These are phyloP conservation scores for Ceratotherium simum DNA, from an alignment of 2,113 vertebrate genomes.

Conservation along the genomic window DNA sequence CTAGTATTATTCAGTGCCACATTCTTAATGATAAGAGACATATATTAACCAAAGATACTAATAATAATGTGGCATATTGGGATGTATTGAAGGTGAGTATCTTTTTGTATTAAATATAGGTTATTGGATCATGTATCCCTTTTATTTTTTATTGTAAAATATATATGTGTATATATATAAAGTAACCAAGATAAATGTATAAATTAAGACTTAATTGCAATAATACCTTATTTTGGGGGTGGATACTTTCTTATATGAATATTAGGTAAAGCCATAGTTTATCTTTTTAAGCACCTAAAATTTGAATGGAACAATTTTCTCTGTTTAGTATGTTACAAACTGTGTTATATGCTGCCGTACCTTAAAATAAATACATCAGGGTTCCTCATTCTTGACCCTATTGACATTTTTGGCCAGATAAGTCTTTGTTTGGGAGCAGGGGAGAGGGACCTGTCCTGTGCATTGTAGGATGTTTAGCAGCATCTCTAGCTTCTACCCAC, in stretches of 20 bases:
- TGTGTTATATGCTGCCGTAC: neutral
- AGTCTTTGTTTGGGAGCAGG: no score
- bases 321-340: neutral
- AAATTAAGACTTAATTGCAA: conserved; percentile 27
- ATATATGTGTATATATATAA: neutral
- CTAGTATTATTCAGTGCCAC: conserved; percentile 99
- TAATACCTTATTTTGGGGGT: neutral
- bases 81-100: conserved; percentile 96
- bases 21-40: conserved; percentile 99
- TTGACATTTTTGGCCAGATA: neutral
- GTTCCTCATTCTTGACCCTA: neutral
- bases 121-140: neutral
- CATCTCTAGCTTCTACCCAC: neutral
- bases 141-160: neutral
- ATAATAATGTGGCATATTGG: conserved; percentile 99
- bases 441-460: neutral
- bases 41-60: conserved; percentile 99
- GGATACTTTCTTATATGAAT: neutral
- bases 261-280: neutral
- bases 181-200: neutral
- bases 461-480: neutral
- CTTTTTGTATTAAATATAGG: neutral
- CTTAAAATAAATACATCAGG: neutral
- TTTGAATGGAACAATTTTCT: conserved; percentile 40
- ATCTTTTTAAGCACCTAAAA: conserved; percentile 17